Conservation (phyloP, 2,888 invertebrate species). For the Neoitamus cyanurus region DNA sequence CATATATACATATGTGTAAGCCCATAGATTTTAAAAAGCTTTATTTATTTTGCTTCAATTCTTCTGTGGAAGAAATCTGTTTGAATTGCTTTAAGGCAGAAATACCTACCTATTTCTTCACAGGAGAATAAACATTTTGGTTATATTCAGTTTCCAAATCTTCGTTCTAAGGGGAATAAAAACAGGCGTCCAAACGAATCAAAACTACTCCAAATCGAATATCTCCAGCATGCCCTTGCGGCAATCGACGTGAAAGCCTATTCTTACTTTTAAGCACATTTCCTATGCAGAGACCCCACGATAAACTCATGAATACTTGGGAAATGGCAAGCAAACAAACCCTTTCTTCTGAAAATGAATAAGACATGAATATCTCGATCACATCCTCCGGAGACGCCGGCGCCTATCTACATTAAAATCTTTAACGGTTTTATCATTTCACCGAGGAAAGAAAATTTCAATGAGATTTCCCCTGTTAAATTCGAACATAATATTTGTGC, state of each 20-base stretch:
- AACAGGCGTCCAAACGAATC: background rate
- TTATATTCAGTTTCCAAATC: background rate
- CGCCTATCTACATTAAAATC: conserved; percentile 1
- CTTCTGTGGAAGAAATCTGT: background rate
- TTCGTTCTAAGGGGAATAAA: background rate
- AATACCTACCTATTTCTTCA: background rate
- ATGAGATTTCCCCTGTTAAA: background rate
- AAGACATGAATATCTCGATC: background rate
- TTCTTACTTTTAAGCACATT: background rate
- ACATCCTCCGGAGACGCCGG: background rate
- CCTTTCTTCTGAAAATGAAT: background rate
- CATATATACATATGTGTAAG: background rate
- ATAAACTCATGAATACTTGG: background rate
- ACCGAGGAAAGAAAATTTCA: background rate
- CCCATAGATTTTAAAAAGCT: background rate
- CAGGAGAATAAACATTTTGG: background rate
- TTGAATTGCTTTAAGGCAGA: background rate
- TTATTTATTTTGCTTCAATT: background rate
- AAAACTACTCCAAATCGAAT: background rate
- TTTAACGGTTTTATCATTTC: conserved; percentile 15
- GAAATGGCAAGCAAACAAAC: background rate
- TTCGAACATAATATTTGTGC: conserved; percentile 1
- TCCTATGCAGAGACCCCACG: background rate
- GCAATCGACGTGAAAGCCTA: background rate
- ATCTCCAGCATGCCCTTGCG: background rate